phyloP scores from a whole-genome alignment of 92 coral and sea anemone genomes.

The Heteractis magnifica region DNA sequence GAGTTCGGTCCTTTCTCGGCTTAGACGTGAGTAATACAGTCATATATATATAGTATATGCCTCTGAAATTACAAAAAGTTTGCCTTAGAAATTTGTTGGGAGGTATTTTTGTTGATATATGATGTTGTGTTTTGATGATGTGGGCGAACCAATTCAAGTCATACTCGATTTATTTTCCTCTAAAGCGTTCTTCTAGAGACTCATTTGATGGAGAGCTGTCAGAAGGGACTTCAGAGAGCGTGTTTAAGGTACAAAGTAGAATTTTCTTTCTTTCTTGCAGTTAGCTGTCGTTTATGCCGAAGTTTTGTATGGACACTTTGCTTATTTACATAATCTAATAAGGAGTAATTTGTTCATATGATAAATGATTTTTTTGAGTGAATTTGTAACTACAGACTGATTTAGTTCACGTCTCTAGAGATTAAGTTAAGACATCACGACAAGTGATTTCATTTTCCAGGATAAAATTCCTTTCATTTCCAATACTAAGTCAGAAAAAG shows the following conservation, averaged over 20 bases:
- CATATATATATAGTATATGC: background rate
- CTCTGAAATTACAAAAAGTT: background rate
- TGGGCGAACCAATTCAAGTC: background rate
- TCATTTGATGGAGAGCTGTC: constrained; percentile 59
- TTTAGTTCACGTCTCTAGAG: background rate
- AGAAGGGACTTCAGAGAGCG: constrained; percentile 71
- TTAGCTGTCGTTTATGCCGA: background rate
- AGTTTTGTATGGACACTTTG: background rate
- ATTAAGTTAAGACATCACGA: background rate
- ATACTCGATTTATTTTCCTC: background rate
- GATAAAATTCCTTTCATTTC: background rate
- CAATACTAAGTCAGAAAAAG: no score
- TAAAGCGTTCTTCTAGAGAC: constrained; percentile 72
- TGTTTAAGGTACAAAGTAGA: constrained; percentile 57
- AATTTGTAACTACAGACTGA: background rate
- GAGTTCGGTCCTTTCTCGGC: constrained; percentile 88
- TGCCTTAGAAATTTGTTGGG: constrained; percentile 1
- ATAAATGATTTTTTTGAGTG: background rate
- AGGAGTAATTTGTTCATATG: background rate
- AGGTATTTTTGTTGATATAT: background rate
- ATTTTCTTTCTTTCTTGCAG: background rate
- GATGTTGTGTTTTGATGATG: constrained; percentile 20
- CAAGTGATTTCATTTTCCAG: background rate
- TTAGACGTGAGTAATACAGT: constrained; percentile 70
- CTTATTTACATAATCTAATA: background rate